Base-by-base conservation (phyloP, 1,140 invertebrate species). In the Apis florea region DNA sequence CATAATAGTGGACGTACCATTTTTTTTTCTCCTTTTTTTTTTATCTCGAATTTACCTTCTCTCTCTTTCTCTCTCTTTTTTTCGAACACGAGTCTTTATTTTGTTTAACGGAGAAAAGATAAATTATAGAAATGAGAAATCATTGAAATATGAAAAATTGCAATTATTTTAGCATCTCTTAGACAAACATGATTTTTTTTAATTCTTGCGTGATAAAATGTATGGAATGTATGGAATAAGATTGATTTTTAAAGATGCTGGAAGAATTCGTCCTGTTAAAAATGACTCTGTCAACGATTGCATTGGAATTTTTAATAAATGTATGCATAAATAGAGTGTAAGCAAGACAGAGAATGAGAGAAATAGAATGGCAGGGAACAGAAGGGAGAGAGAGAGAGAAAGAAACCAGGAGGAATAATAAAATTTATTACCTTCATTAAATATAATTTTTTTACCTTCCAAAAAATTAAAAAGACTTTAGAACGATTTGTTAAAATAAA, bases 211-310 rank as follows among this genome's bases (percentile, higher is more conserved):
- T 10, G n/a, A n/a, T 68, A 49, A 40, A 64, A 64, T 24, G n/a
- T 64, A 21, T 63, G n/a, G 17, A 24, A 51, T n/a, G 21, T 24
- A 67, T 19, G 6, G 0, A 11, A 6, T 5, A 49, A 31, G 4
- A 77, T 77, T 64, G 31, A 68, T 77, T 54, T 58, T 67, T 58
- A 17, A 68, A 58, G 13, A 58, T 56, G 9, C 31, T 26, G 5
- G 26, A n/a, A 9, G 63, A 58, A 77, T 67, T 58, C 49, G 26
- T 47, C 47, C 12, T 26, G 72, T 26, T 61, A 54, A 56, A 19
- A 31, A 70, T 54, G 51, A 2, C 11, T 31, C 5, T 13, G 13
- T 70, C 13, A 53, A 31, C 5, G 5, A 31, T 53, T 5, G 31
- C 31, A 5, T 40, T 40, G 31, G 31, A 40, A 40, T 40, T 40